Evolutionary conservation across 2,113 vertebrate species (phyloP), one percentile per base, ranked within the genome.

Genomic region (Callithrix jacchus): DNA sequence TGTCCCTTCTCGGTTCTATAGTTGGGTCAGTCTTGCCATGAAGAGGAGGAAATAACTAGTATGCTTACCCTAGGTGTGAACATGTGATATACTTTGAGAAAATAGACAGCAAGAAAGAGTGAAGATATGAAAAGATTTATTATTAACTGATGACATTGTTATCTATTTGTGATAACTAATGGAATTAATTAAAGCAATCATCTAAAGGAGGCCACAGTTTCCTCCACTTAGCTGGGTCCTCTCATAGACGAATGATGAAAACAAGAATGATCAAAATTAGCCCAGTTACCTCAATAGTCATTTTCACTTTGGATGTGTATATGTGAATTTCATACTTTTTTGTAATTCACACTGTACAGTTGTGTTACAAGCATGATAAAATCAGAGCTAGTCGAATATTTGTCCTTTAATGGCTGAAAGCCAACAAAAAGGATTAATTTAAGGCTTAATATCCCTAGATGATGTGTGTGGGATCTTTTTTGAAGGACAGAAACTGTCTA

Each of bases 401-500:
- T 95, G 10, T 61, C 37, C 17, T 84, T 91, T 93, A 66, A 76
- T 89, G 37, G 47, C 16, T 42, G 64, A 86, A 80, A 87, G 68
- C 17, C 54, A 92, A 68, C 12, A 82, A 66, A 90, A 92, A 77
- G n/a, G 25, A 21, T 45, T 45, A 66, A 87, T 87, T 92, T 92
- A 96, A 91, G 45, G 56, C 27, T 85, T 93, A 87, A 54, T 84
- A 90, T 49, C 6, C 70, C 91, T 32, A 86, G 87, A 74, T 74
- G 68, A 87, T 0, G 16, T 87, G 61, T 68, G 12, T 83, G 49
- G 16, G 61, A 80, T 61, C 21, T 89, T 56, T 40, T 83, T 73
- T 40, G 49, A 54, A 68, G 20, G 10, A 47, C 20, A 76, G 47
- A 89, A 93, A 82, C 85, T 84, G 11, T 61, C 37, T 82, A 35